phyloP scores from a whole-genome alignment of 2,113 vertebrate species.

The Corynorhinus townsendii region DNA sequence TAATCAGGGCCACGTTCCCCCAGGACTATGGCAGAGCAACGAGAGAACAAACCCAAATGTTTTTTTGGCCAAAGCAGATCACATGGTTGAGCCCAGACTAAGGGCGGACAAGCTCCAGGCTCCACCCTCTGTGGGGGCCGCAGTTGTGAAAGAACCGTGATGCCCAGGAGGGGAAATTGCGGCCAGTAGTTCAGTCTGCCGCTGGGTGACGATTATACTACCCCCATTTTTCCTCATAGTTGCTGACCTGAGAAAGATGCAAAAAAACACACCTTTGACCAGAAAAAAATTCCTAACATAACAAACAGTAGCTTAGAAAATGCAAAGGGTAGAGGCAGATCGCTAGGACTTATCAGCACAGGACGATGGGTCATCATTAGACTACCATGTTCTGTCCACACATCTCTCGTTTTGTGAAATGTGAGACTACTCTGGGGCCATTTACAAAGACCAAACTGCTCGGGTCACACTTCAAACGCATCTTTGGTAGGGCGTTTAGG shows the following conservation, averaged over 20 bases:
- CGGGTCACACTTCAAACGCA: not conserved
- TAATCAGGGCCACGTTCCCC: not conserved
- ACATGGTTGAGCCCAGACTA: not conserved
- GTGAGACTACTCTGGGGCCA: not conserved
- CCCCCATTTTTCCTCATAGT: not conserved
- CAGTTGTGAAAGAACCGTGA: not conserved
- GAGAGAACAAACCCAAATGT: not conserved
- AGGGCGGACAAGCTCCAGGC: not conserved
- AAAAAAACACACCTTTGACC: not conserved
- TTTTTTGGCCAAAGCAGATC: not conserved
- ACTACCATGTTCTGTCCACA: fast-evolving
- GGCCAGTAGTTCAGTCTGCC: not conserved
- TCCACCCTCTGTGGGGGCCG: not conserved
- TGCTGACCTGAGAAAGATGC: not conserved
- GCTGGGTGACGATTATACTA: fast-evolving
- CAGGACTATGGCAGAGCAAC: not conserved
- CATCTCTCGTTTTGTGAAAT: not conserved
- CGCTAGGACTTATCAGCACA: not conserved
- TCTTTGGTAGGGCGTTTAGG: not conserved
- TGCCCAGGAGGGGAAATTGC: not conserved
- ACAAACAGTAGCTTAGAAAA: not conserved
- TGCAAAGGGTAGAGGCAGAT: not conserved
- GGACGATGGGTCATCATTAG: fast-evolving
- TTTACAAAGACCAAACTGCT: not conserved
- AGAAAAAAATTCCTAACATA: not conserved